These are phyloP conservation scores for Stichodactyla helianthus DNA, from an alignment of 64 coral and sea anemone species.

Conservation along the genomic window DNA sequence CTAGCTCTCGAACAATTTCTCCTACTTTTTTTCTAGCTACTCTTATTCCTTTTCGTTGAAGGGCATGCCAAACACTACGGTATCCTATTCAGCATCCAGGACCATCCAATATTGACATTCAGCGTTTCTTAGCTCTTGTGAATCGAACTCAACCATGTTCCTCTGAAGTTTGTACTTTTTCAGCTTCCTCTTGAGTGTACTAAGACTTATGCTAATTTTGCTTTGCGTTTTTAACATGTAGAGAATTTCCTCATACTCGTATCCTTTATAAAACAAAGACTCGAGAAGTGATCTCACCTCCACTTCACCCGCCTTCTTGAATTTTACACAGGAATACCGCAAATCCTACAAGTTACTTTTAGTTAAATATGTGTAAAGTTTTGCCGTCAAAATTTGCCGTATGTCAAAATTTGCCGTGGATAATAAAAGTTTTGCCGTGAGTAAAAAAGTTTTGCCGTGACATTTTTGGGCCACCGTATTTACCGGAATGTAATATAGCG, in stretches of 20 bases:
- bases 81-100: conserved; percentile 10
- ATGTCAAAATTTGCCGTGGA: no score
- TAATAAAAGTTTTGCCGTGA: no score
- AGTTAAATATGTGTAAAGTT: no score
- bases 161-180: conserved; percentile 24
- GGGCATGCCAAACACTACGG: conserved; percentile 35
- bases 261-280: conserved; percentile 37
- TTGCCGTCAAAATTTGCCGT: no score
- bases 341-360: no score
- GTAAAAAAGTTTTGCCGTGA: no score
- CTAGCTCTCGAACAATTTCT: conserved; percentile 41
- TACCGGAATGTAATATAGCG: no score
- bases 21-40: conserved; percentile 34
- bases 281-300: neutral
- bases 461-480: no score
- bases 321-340: neutral
- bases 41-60: conserved; percentile 4
- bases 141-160: conserved; percentile 22
- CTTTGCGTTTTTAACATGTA: conserved; percentile 6
- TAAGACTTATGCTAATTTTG: conserved; percentile 10
- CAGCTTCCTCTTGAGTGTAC: conserved; percentile 30
- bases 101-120: conserved; percentile 14
- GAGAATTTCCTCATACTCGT: conserved; percentile 28
- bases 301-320: neutral
- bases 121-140: neutral